phyloP scores from a whole-genome alignment of 2,113 vertebrate genomes.

The Zosterops japonicus region DNA sequence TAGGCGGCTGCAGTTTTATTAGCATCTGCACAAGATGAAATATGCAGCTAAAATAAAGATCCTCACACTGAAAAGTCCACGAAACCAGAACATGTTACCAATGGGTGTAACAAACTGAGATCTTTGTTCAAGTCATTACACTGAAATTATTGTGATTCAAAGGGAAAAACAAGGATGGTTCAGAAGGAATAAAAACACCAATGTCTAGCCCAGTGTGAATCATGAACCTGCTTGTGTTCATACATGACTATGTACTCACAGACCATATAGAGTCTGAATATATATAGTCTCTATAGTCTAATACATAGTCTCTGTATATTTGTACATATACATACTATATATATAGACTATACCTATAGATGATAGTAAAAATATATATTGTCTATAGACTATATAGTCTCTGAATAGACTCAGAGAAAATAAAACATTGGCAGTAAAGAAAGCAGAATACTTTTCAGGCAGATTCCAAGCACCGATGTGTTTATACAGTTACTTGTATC shows the following conservation, averaged over 20 bases:
- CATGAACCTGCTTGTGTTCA: not conserved
- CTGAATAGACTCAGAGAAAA: not conserved
- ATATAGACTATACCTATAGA: not conserved
- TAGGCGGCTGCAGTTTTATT: not conserved
- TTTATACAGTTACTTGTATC: not conserved
- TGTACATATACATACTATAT: not conserved
- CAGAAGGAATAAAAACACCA: not conserved
- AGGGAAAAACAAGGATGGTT: not conserved
- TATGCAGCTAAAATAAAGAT: not conserved
- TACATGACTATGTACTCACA: not conserved
- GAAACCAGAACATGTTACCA: not conserved
- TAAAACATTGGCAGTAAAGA: not conserved
- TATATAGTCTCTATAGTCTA: not conserved
- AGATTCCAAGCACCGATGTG: not conserved
- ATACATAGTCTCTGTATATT: not conserved
- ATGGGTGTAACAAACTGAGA: not conserved
- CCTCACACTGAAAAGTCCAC: not conserved
- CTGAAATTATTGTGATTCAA: not conserved
- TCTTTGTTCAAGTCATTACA: not conserved
- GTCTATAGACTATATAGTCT: not conserved
- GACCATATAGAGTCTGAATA: not conserved
- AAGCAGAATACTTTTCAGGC: not conserved
- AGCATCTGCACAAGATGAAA: not conserved
- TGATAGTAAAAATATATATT: not conserved
- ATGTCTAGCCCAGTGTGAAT: not conserved